Conservation (phyloP, 2,888 invertebrate species). For the Criorhina ranunculi region DNA sequence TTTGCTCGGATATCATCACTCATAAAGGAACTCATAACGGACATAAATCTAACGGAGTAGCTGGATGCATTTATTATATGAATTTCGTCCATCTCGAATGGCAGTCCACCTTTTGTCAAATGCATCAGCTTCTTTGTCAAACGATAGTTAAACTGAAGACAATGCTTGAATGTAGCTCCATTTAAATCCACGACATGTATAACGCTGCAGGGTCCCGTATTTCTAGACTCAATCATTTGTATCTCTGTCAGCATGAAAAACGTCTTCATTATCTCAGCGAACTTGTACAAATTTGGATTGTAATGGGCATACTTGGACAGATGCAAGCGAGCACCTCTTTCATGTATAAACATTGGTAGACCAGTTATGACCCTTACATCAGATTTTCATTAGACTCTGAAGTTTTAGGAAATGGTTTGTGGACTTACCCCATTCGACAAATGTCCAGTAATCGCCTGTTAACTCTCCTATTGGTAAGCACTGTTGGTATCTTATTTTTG, state of each 20-base stretch:
- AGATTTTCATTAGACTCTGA: background rate
- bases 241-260: slow-evolving; percentile 86
- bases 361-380: slow-evolving; percentile 11
- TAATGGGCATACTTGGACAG: slow-evolving; percentile 76
- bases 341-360: slow-evolving; percentile 6
- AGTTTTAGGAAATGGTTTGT: too few species aligned
- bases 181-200: slow-evolving; percentile 39
- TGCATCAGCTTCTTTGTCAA: slow-evolving; percentile 10
- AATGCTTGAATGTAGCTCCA: slow-evolving; percentile 26
- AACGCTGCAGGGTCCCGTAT: background rate
- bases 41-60: slow-evolving; percentile 17
- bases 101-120: slow-evolving; percentile 20
- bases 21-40: slow-evolving; percentile 3
- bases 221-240: slow-evolving; percentile 84
- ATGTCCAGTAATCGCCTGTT: slow-evolving; percentile 22
- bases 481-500: slow-evolving; percentile 38
- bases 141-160: slow-evolving; percentile 22
- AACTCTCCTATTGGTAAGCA: slow-evolving; percentile 20
- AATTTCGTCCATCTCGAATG: slow-evolving; percentile 26
- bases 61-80: slow-evolving; percentile 42
- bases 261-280: slow-evolving; percentile 85
- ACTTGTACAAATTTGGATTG: slow-evolving; percentile 83
- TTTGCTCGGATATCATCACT: slow-evolving; percentile 11
- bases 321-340: slow-evolving; percentile 7
- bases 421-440: slow-evolving; percentile 39